Percentiles rank a stretch among this genome's conserved stretches.
phyloP scores from a whole-genome alignment of 2,888 invertebrate genomes.

The Lacanobia oleracea region DNA sequence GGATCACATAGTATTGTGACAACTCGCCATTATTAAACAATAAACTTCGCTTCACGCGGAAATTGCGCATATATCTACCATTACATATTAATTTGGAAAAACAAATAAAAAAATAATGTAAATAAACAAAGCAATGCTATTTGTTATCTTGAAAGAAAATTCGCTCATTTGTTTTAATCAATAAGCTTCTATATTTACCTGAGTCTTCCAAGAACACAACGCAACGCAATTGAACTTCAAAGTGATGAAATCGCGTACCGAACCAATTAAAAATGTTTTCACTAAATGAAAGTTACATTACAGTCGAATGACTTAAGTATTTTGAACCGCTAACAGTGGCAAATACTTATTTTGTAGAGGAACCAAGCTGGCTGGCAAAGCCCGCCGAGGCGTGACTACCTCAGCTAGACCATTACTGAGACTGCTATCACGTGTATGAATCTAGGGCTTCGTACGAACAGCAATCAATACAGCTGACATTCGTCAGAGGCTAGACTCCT shows the following conservation, averaged over 20 bases:
- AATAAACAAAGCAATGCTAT: background rate
- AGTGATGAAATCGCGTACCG: background rate
- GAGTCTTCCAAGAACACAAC: background rate
- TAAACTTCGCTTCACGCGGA: background rate
- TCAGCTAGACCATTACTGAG: conserved; percentile 7
- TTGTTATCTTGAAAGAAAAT: background rate
- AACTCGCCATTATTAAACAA: background rate
- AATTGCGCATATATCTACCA: too few species aligned
- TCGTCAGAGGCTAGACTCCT: conserved; percentile 7
- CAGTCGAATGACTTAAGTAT: too few species aligned
- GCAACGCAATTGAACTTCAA: background rate
- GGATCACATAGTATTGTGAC: background rate
- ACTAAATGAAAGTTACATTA: background rate
- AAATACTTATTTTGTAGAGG: background rate
- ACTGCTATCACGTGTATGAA: background rate
- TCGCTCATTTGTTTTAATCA: background rate
- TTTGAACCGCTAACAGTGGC: background rate
- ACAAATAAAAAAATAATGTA: background rate
- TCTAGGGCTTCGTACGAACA: conserved; percentile 7
- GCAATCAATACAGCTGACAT: conserved; percentile 16
- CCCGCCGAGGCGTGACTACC: conserved; percentile 6
- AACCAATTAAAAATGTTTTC: background rate
- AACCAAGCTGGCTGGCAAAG: conserved; percentile 4
- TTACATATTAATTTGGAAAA: background rate
- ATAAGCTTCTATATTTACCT: background rate